Evolutionary conservation across 2,888 invertebrate species (phyloP), one percentile per base, ranked within the genome.

Genomic region (Biston stratarius): DNA sequence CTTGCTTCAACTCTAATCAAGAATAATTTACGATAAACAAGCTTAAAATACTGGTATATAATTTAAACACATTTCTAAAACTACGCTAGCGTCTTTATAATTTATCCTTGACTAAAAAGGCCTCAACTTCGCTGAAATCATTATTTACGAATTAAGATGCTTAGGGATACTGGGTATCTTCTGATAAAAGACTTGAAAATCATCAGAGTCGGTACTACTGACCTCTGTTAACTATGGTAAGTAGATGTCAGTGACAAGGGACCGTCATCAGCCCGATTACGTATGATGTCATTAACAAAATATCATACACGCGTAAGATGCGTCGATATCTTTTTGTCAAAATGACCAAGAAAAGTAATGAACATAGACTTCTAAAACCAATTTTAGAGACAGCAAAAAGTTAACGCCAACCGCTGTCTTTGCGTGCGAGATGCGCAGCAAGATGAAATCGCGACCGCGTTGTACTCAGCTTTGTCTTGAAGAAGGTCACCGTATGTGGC

Each of bases 21-120:
- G 33, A 56, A 56, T 48, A 56, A 38, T 34, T 24, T 24, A 24
- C 1, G 24, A 58, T 3, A 5, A 34, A 48, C 40, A 40, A 52
- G 52, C 61, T 52, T 34, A 44, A 11, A 15, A 24, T 24, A 51
- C 42, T 38, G 45, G 45, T 64, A 45, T 47, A 58, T 24, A 14
- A 14, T 45, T 45, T 45, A 14, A 14, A 45, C 45, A 38, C 38
- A 38, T 40, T 5, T 48, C 56, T 64, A 61, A 62, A 71, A 66
- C 64, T 62, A 69, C 45, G 40, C 67, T 60, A 60, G 65, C 65
- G 44, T 65, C 56, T 44, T 59, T 36, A 59, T 38, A 49, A 59
- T 55, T 55, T 57, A 61, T 65, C 52, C 45, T 51, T 58, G 52
- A 44, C 14, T 11, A 52, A 56, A 49, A 65, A 60, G 44, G 60